Base-by-base conservation (phyloP, 1,140 invertebrate genomes). In the Mactra quadrangularis region DNA sequence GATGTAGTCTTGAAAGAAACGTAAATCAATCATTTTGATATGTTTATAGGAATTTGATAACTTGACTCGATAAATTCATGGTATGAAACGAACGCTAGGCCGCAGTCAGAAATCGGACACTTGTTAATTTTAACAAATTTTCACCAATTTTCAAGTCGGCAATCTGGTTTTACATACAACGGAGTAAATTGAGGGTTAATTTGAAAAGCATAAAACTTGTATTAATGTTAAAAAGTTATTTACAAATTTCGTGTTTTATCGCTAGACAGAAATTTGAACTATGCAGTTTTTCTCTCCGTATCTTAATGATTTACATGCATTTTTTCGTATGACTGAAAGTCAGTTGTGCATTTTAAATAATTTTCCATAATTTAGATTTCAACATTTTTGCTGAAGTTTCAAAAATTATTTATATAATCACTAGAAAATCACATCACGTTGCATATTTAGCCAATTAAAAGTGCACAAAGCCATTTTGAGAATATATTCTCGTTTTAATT, bases 21-120 rank as follows among this genome's bases (percentile, higher is more conserved):
- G 76, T 78, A 78, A 78, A 78, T 78, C 76, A 78, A 78, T 78
- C 76, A 78, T 53, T 55, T 15, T 66, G 76, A 78, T 25, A 57
- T 68, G 45, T 78, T 64, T 78, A 78, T 55, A 55, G 76, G 76
- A 66, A 78, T 78, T 68, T 78, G 76, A 78, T 78, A 78, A 55
- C 76, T n/a, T 25, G 38, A 68, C 29, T 52, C 62, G 62, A 68
- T 78, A 68, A 68, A 53, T 64, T 78, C 47, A 22, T 31, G 33
- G 45, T 25, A 60, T 50, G 45, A 35, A 68, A 62, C 45, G 68
- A 78, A 68, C 41, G 29, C 35, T 68, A 53, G n/a, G 33, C 64
- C 62, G 53, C n/a, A n/a, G 66, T 68, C 25, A 55, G 60, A 41
- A 68, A 78, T 47, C 29, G 13, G 64, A 78, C 38, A 78, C 41